Percentiles rank a stretch among this genome's conserved stretches.
These are phyloP conservation scores for Ornithoptera priamus DNA, from an alignment of 2,888 invertebrate genomes.

Conservation along the genomic window DNA sequence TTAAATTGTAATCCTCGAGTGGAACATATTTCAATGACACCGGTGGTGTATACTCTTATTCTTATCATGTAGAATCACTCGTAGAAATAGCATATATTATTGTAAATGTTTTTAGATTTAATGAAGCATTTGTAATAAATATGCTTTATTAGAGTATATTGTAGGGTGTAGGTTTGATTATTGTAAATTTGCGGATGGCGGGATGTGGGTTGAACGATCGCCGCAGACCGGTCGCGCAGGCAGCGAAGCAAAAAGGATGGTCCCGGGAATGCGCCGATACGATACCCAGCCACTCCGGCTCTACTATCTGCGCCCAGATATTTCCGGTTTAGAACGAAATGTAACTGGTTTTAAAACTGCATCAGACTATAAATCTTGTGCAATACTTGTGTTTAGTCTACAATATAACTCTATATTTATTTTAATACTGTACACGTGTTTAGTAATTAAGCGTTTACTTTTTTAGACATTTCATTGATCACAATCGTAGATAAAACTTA, in stretches of 20 bases:
- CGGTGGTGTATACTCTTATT: background rate
- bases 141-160: background rate
- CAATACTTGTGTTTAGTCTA: constrained; percentile 13
- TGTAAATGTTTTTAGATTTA: no score
- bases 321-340: constrained; percentile 55
- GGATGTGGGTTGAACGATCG: constrained; percentile 69
- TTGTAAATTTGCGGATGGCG: constrained; percentile 53
- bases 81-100: background rate
- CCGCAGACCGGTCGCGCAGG: constrained; percentile 48
- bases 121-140: no score
- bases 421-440: background rate
- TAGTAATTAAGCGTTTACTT: background rate
- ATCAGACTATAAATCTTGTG: constrained; percentile 22
- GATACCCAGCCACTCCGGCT: constrained; percentile 38
- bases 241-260: constrained; percentile 61
- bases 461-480: background rate
- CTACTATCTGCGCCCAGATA: constrained; percentile 47
- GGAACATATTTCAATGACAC: background rate
- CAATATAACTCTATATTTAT: background rate
- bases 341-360: constrained; percentile 33
- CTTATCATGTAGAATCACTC: background rate
- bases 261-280: constrained; percentile 59
- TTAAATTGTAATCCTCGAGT: background rate
- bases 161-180: constrained; percentile 28
- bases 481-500: background rate